Conservation (phyloP, 2,113 vertebrate species). For the Cynopterus brachyotis region DNA sequence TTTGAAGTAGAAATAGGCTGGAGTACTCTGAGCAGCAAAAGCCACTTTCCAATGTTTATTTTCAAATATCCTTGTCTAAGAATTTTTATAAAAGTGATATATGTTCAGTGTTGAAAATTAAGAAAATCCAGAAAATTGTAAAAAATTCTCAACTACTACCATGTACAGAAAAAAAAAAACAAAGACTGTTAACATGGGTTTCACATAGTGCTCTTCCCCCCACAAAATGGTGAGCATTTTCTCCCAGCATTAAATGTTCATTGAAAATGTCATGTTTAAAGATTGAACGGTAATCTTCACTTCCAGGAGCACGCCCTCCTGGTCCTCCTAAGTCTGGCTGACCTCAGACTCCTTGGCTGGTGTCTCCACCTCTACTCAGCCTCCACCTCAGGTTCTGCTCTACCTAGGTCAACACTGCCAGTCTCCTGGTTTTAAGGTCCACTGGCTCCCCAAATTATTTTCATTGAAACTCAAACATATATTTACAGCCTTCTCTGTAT, state of each 20-base stretch:
- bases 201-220: background rate
- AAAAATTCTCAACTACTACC: background rate
- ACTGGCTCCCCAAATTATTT: background rate
- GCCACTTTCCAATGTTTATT: background rate
- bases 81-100: background rate
- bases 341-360: background rate
- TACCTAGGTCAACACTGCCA: background rate
- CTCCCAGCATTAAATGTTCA: background rate
- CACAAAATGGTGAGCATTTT: background rate
- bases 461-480: background rate
- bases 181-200: background rate
- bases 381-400: background rate
- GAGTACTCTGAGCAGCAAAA: background rate
- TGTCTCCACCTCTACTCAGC: background rate
- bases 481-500: background rate
- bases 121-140: background rate
- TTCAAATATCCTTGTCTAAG: background rate
- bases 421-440: background rate
- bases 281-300: background rate
- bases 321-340: background rate
- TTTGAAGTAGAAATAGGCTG: background rate
- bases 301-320: background rate
- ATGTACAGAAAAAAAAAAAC: background rate
- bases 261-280: background rate
- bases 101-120: background rate